Evolutionary conservation across 1,140 invertebrate genomes (phyloP).

Genomic region (Drosophila willistoni): DNA sequence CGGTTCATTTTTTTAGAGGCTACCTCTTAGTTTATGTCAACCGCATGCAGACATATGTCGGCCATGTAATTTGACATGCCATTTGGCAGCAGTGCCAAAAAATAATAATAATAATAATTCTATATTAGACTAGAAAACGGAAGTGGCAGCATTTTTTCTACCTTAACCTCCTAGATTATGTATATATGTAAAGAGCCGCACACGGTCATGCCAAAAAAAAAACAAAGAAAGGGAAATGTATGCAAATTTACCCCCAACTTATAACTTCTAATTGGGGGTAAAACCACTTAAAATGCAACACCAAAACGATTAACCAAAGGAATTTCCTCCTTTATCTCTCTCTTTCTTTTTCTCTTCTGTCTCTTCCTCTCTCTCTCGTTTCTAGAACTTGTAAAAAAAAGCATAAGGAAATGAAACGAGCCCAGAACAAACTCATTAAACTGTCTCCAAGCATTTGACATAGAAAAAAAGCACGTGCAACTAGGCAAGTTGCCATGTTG

Average conservation of each 20-base stretch:
- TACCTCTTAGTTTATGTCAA: constrained; percentile 34
- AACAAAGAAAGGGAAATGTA: constrained; percentile 38
- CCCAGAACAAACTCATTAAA: constrained; percentile 62
- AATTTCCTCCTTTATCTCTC: constrained; percentile 24
- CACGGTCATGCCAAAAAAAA: constrained; percentile 23
- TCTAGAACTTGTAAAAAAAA: constrained; percentile 15
- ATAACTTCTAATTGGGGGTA: constrained; percentile 48
- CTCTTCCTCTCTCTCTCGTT: neutral
- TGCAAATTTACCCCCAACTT: constrained; percentile 45
- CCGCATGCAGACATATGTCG: constrained; percentile 44
- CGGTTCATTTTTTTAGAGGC: constrained; percentile 31
- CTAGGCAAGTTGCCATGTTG: constrained; percentile 28
- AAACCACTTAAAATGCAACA: constrained; percentile 67
- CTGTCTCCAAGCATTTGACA: constrained; percentile 62
- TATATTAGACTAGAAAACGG: neutral
- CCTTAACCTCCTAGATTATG: constrained; percentile 1
- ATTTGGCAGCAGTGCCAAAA: constrained; percentile 45
- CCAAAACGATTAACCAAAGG: constrained; percentile 55
- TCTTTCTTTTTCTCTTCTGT: too few species aligned
- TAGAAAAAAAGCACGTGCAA: constrained; percentile 68
- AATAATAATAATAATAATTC: neutral
- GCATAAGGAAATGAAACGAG: constrained; percentile 25
- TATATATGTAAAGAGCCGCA: neutral
- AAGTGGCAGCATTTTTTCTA: neutral
- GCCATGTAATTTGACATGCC: constrained; percentile 58